Conservation (phyloP, 1,140 invertebrate genomes). For the Maconellicoccus hirsutus region DNA sequence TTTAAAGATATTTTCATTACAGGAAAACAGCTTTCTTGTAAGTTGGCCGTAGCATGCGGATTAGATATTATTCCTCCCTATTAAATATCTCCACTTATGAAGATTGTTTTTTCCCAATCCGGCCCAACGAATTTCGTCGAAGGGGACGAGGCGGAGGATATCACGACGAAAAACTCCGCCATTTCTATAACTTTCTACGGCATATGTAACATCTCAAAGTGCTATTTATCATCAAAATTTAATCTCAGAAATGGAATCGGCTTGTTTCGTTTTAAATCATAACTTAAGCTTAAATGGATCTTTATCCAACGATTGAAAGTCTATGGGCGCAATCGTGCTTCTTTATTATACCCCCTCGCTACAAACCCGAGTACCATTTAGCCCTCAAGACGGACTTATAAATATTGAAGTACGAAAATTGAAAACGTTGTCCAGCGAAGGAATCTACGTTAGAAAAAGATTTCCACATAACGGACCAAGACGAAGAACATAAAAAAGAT, state of each 20-base stretch:
- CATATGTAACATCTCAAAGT: constrained; percentile 20
- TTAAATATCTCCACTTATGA: constrained; percentile 15
- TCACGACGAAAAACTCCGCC: background rate
- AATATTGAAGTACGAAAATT: background rate
- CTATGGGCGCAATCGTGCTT: constrained; percentile 11
- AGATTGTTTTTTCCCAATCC: constrained; percentile 11
- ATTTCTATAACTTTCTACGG: constrained; percentile 14
- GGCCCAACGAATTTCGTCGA: background rate
- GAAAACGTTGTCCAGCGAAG: background rate
- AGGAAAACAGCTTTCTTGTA: constrained; percentile 8
- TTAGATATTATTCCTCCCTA: background rate
- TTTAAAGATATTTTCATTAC: constrained; percentile 10
- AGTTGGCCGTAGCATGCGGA: background rate
- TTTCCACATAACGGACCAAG: background rate
- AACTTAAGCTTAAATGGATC: constrained; percentile 16
- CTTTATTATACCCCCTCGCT: background rate
- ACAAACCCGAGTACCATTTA: background rate
- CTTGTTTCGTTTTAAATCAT: constrained; percentile 21
- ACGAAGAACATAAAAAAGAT: background rate
- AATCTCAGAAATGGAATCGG: constrained; percentile 22
- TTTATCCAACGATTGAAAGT: constrained; percentile 18
- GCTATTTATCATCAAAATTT: constrained; percentile 22
- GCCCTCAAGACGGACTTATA: background rate
- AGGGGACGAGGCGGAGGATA: background rate
- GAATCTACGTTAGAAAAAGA: background rate